Base-by-base conservation (phyloP, 2,797 vertebrate genomes). In the Peromyscus aztecus region DNA sequence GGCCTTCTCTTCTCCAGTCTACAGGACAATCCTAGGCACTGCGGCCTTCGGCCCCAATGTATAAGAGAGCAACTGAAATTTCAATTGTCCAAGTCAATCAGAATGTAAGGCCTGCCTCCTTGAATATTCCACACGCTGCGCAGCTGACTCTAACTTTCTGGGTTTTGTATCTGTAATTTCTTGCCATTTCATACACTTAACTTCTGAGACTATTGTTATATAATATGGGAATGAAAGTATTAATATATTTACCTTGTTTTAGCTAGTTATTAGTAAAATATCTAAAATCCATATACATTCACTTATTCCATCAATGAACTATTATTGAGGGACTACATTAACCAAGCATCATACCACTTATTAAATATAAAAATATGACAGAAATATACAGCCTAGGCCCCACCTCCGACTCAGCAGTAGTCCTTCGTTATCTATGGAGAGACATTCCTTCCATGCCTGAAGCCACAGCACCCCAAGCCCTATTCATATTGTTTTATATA, bases 211-310 rank as follows among this genome's bases (percentile, higher is more conserved):
- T 34, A 84, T 75, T 46, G 40, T 57, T 82, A 76, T 0, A 73
- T 55, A 89, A 57, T 52, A 81, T 67, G 46, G 49, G 86, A 91
- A 40, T 55, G 21, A 86, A 94, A 71, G n/a, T 31, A 40, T 63
- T 78, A 93, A 89, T 55, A 46, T 57, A 21, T n/a, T 27, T 69
- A 71, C 37, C 67, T 90, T 57, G 43, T 73, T 83, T 91, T 89
- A 89, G 31, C 80, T 94, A 77, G 80, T 31, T 86, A 94, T 76
- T 91, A 49, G 63, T 11, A 78, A 90, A 57, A 84, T 21, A 82
- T n/a, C 61, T 89, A 10, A 77, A 76, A 80, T 82, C 91, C 49
- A 90, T 12, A 83, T 21, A 34, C 12, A 61, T n/a, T 90, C 17
- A 69, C 43, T 71, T 93, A 80, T 43, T 80, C 67, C 55, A n/a